Evolutionary conservation across 2,797 vertebrate genomes (phyloP).

Genomic region (Sebastes vulpes): DNA sequence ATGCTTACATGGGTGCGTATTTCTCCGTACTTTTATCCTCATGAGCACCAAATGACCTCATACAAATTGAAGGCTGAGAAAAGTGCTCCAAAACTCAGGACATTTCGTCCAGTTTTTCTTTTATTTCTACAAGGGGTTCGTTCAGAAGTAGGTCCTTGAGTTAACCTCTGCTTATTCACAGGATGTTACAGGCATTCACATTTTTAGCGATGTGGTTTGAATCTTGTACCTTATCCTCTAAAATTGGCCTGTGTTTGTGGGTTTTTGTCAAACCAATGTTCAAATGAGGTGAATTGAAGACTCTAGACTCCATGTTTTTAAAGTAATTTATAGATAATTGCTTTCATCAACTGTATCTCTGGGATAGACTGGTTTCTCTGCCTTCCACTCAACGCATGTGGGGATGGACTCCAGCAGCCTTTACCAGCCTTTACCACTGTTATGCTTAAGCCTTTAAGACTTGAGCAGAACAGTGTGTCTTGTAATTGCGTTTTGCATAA

Average conservation of each 20-base stretch:
- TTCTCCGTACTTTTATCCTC: conserved; percentile 30
- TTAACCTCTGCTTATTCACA: neutral
- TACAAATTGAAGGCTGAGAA: conserved; percentile 34
- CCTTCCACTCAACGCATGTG: neutral
- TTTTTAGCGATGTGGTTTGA: neutral
- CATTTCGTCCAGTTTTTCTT: neutral
- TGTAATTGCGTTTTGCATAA: neutral
- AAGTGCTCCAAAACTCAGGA: conserved; percentile 10
- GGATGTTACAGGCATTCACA: neutral
- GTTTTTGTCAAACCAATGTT: neutral
- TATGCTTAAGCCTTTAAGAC: neutral
- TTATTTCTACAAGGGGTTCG: neutral
- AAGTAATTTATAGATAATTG: neutral
- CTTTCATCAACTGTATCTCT: neutral
- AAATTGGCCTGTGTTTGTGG: neutral
- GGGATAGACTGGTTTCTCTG: neutral
- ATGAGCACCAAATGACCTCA: conserved; percentile 39
- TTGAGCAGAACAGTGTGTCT: neutral
- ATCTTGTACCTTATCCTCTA: neutral
- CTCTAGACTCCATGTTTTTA: neutral
- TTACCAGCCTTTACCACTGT: neutral
- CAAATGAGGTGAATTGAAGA: neutral
- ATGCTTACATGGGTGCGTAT: conserved; percentile 26
- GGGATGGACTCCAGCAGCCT: neutral
- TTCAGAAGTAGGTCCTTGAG: neutral